Evolutionary conservation across 2,888 invertebrate species (phyloP).

Genomic region (Pogonocherus hispidulus): DNA sequence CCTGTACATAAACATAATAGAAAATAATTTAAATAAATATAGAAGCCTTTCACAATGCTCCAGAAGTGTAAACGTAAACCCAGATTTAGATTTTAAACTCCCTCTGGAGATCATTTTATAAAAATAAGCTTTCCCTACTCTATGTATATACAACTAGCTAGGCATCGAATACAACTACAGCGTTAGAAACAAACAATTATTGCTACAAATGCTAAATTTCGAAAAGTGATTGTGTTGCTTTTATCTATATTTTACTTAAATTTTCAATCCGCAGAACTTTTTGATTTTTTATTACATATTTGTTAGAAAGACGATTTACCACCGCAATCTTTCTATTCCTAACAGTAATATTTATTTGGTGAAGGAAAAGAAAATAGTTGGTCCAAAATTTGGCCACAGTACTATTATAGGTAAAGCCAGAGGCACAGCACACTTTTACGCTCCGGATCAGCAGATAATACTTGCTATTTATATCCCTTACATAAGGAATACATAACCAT

Average conservation of each 20-base stretch:
- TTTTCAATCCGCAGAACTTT: slow-evolving; percentile 5
- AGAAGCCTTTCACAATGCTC: no score
- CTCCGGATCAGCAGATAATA: neutral
- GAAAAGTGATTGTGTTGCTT: neutral
- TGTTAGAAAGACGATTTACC: neutral
- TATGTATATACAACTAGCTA: slow-evolving; percentile 2
- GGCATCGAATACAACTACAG: slow-evolving; percentile 22
- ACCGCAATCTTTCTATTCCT: neutral
- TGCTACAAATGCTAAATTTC: slow-evolving; percentile 28
- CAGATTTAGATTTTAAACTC: neutral
- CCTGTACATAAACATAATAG: no score
- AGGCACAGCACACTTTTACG: slow-evolving; percentile 25
- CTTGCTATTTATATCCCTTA: no score
- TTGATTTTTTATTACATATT: slow-evolving; percentile 7
- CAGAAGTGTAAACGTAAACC: no score
- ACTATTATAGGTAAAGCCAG: slow-evolving; percentile 31
- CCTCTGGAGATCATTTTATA: neutral
- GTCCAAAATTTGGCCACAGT: slow-evolving; percentile 45
- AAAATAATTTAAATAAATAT: no score
- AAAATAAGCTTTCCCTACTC: slow-evolving; percentile 11
- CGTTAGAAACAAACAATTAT: slow-evolving; percentile 28
- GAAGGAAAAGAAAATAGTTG: slow-evolving; percentile 14
- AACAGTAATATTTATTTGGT: neutral
- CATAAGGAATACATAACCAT: no score
- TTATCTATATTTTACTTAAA: neutral